Evolutionary conservation across 2,797 vertebrate species (phyloP).

Genomic region (Brachyalestes nurse): DNA sequence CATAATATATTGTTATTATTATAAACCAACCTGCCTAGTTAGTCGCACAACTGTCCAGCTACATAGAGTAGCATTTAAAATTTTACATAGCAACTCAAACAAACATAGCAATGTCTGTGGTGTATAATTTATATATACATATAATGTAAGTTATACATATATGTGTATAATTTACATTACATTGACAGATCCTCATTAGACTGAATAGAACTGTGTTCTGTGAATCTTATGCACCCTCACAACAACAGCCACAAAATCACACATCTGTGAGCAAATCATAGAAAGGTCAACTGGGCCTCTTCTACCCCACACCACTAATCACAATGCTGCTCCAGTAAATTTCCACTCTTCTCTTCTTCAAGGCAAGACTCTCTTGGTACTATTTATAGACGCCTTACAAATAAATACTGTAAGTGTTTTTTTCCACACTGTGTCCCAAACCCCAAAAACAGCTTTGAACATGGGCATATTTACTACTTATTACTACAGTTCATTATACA

Average conservation of each 20-base stretch:
- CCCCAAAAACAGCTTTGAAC: not conserved
- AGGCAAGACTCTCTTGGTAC: too few relatives aligned
- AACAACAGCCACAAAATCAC: not conserved
- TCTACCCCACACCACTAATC: too few relatives aligned
- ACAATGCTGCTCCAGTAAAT: not conserved
- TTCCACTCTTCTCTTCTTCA: too few relatives aligned
- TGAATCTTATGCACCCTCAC: not conserved
- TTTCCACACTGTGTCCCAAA: too few relatives aligned
- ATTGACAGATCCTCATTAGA: not conserved
- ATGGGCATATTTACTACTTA: not conserved
- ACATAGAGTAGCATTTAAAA: not conserved
- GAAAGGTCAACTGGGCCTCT: not conserved
- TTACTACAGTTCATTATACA: not conserved
- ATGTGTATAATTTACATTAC: too few relatives aligned
- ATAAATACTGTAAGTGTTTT: too few relatives aligned
- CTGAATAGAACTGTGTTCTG: not conserved
- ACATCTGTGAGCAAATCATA: too few relatives aligned
- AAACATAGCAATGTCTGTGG: not conserved
- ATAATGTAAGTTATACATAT: not conserved
- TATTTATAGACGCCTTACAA: too few relatives aligned
- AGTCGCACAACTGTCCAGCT: not conserved
- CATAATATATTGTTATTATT: not conserved
- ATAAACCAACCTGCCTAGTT: too few relatives aligned
- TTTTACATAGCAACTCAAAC: not conserved
- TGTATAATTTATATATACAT: not conserved